phyloP scores from a whole-genome alignment of 2,888 invertebrate species.

The Dynastes grantii region DNA sequence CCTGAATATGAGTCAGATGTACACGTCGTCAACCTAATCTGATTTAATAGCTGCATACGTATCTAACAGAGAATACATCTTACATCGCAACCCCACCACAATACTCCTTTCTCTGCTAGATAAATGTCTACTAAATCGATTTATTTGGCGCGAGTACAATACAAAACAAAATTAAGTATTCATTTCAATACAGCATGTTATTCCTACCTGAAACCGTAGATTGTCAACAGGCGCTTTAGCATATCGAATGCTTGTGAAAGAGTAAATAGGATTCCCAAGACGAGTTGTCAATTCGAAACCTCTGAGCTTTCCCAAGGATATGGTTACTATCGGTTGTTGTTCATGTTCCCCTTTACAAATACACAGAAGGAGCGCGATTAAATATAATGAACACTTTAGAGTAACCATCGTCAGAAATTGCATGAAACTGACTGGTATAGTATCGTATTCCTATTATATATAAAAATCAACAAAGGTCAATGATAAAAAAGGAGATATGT shows the following conservation, averaged over 20 bases:
- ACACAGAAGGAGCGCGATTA: background rate
- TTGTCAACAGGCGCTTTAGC: slow-evolving; percentile 49
- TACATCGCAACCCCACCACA: too few relatives aligned
- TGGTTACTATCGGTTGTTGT: slow-evolving; percentile 19
- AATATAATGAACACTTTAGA: background rate
- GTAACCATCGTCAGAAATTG: background rate
- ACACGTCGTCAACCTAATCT: too few relatives aligned
- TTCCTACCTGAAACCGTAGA: slow-evolving; percentile 49
- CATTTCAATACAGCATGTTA: background rate
- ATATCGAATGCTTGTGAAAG: slow-evolving; percentile 50
- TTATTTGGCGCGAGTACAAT: background rate
- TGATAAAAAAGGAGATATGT: too few relatives aligned
- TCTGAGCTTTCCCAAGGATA: slow-evolving; percentile 41
- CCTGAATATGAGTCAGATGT: too few relatives aligned
- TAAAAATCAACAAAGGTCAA: too few relatives aligned
- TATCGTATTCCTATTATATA: too few relatives aligned
- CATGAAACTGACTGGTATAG: background rate
- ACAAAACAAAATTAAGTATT: background rate
- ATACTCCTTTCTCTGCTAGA: too few relatives aligned
- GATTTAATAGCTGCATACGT: too few relatives aligned
- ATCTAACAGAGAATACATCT: too few relatives aligned
- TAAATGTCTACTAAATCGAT: too few relatives aligned
- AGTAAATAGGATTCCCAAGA: slow-evolving; percentile 45
- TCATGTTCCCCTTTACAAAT: background rate
- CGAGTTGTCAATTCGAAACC: slow-evolving; percentile 45